phyloP scores from a whole-genome alignment of 2,797 vertebrate genomes.

The Sphenopsis melanotis region DNA sequence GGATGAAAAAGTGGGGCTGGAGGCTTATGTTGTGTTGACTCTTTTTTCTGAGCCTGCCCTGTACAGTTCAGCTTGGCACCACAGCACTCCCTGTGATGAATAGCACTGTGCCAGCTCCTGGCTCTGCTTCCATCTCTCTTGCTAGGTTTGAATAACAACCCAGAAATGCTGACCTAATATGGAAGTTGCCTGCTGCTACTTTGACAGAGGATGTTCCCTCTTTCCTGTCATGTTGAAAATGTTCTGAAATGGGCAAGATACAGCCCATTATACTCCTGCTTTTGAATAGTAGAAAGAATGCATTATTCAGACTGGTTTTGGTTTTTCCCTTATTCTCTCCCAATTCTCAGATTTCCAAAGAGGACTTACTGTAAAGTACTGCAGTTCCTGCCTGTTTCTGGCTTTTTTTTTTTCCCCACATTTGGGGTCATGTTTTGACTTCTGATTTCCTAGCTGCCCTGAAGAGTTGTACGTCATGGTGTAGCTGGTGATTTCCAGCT shows the following conservation, averaged over 20 bases:
- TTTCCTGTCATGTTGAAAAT: slow-evolving; percentile 14
- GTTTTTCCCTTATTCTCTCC: background rate
- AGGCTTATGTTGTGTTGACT: background rate
- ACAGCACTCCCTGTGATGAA: background rate
- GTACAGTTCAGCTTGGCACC: slow-evolving; percentile 3
- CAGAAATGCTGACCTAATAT: slow-evolving; percentile 57
- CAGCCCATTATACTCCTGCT: background rate
- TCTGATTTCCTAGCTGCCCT: background rate
- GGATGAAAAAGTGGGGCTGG: background rate
- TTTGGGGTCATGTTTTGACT: background rate
- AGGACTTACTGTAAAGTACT: background rate
- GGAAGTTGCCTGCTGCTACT: slow-evolving; percentile 41
- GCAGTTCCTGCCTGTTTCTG: background rate
- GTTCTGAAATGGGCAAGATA: slow-evolving; percentile 20
- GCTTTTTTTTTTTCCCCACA: fast-evolving
- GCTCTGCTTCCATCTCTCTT: slow-evolving; percentile 5
- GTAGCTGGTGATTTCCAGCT: background rate
- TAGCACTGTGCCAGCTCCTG: slow-evolving; percentile 24
- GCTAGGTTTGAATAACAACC: slow-evolving; percentile 37
- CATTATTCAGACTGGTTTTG: background rate
- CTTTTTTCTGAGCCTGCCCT: background rate
- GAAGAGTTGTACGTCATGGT: background rate
- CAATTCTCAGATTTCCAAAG: background rate
- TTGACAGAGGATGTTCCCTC: slow-evolving; percentile 22
- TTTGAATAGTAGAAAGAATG: slow-evolving; percentile 15